phyloP scores from a whole-genome alignment of 2,797 vertebrate species.

The Eospalax fontanierii region DNA sequence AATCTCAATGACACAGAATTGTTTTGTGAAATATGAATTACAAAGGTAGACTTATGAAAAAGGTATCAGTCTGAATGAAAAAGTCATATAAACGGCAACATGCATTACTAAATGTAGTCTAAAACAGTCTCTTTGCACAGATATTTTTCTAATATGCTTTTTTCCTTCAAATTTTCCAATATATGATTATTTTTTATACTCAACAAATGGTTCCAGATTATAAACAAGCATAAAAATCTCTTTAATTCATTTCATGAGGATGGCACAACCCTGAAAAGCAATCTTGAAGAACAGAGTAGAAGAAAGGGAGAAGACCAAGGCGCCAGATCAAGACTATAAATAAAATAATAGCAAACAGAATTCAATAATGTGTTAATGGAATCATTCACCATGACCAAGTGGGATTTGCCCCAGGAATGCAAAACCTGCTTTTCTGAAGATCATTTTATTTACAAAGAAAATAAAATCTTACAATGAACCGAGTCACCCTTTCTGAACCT shows the following conservation, averaged over 20 bases:
- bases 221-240: slow-evolving; percentile 58
- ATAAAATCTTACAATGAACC: neutral
- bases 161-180: slow-evolving; percentile 44
- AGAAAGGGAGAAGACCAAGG: neutral
- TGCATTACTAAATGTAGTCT: neutral
- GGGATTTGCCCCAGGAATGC: slow-evolving; percentile 62
- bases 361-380: slow-evolving; percentile 77
- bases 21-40: slow-evolving; percentile 51
- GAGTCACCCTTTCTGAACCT: neutral
- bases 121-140: neutral
- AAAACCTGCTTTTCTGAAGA: slow-evolving; percentile 44
- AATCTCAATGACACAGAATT: neutral
- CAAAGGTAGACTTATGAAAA: slow-evolving; percentile 36
- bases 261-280: slow-evolving; percentile 67
- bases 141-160: slow-evolving; percentile 47
- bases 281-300: slow-evolving; percentile 54
- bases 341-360: slow-evolving; percentile 75
- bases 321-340: slow-evolving; percentile 73
- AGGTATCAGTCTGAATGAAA: slow-evolving; percentile 26
- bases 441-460: slow-evolving; percentile 71
- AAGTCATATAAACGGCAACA: slow-evolving; percentile 17
- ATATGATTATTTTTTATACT: slow-evolving; percentile 55
- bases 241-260: slow-evolving; percentile 70
- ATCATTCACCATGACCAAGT: slow-evolving; percentile 67
- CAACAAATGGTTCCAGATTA: slow-evolving; percentile 50